Percentiles rank a stretch among this genome's conserved stretches.
These are phyloP conservation scores for Todiramphus chloris DNA, from an alignment of 2,113 vertebrate genomes.

Conservation along the genomic window DNA sequence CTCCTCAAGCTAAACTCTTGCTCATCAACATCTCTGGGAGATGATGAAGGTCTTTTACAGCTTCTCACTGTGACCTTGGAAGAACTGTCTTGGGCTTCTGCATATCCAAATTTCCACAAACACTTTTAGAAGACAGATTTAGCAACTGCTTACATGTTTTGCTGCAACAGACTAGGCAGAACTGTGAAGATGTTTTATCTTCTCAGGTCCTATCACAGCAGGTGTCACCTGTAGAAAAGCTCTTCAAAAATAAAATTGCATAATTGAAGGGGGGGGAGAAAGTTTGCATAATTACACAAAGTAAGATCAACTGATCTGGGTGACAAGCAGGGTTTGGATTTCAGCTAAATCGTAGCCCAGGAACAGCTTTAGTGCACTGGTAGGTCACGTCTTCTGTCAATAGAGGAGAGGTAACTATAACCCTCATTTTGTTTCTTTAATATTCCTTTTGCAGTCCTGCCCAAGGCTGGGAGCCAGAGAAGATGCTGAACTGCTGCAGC, in stretches of 20 bases:
- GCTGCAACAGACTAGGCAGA: background rate
- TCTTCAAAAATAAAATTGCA: background rate
- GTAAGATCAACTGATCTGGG: background rate
- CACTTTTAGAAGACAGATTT: background rate
- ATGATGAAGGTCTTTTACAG: background rate
- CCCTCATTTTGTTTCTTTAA: background rate
- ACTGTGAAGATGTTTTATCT: background rate
- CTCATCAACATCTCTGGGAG: background rate
- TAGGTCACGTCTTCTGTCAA: background rate
- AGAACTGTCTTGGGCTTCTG: background rate
- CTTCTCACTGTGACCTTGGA: background rate
- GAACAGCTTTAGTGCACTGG: accelerated
- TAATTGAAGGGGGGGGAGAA: background rate
- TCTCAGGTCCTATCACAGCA: background rate
- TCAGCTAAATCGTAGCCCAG: background rate
- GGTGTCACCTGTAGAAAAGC: background rate
- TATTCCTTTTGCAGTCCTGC: background rate
- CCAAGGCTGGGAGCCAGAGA: background rate
- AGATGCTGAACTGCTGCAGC: background rate
- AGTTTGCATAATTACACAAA: background rate
- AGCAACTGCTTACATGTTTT: background rate
- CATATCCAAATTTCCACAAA: background rate
- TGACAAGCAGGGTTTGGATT: background rate
- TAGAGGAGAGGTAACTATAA: background rate
- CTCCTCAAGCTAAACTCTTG: background rate